Percentiles rank a stretch among this genome's conserved stretches.
Evolutionary conservation across 2,113 vertebrate genomes (phyloP).

Genomic region (Petrocephalus zakoni): DNA sequence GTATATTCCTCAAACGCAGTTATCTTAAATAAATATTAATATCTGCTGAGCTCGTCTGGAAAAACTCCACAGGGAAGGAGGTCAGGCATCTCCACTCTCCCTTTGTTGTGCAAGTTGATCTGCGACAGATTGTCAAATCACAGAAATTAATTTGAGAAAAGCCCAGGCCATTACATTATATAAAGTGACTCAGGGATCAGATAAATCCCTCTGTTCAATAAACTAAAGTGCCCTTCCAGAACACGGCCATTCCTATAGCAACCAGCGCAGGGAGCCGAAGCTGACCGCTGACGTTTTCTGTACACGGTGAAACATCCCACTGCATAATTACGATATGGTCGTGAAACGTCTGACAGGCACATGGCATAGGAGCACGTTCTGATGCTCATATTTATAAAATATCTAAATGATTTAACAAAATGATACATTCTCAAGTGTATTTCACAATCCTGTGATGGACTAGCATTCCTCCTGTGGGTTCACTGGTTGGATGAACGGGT

Average conservation of each 20-base stretch:
- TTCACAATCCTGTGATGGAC: neutral
- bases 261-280: neutral
- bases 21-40: constrained; percentile 3
- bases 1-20: neutral
- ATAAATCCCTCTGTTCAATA: constrained; percentile 34
- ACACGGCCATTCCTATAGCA: neutral
- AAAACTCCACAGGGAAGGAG: neutral
- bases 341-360: neutral
- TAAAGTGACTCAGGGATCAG: constrained; percentile 38
- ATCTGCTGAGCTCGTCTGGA: neutral
- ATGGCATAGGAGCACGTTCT: neutral
- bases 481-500: neutral
- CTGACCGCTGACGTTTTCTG: neutral
- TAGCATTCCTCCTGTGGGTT: neutral
- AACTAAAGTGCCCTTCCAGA: constrained; percentile 8
- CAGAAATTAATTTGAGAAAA: constrained; percentile 38
- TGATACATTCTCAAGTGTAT: neutral
- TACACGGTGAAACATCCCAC: neutral
- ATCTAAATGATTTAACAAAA: neutral
- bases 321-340: neutral
- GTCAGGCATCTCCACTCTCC: neutral
- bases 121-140: constrained; percentile 34
- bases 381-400: neutral
- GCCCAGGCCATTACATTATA: constrained; percentile 20
- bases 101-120: constrained; percentile 36